Base-by-base conservation (phyloP, 2,888 invertebrate genomes). In the Lutraria lutraria region DNA sequence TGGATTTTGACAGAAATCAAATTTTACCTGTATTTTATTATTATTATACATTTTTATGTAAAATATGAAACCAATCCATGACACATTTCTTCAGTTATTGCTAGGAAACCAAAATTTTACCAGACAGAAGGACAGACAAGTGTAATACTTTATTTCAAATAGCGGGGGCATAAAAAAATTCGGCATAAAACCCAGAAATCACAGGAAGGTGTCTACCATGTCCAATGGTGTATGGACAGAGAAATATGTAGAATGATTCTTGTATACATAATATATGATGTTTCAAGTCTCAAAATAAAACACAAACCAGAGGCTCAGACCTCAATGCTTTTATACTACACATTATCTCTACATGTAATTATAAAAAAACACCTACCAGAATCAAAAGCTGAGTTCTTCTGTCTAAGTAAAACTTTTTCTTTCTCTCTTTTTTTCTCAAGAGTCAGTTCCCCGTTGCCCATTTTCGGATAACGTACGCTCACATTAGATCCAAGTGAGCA, bases 351-450 rank as follows among this genome's bases (percentile, higher is more conserved):
- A 56, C 56, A 56, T 12, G 56, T 56, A 56, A 16, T 3, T 12
- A 56, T 8, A 56, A 56, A 12, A 12, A 56, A 12, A 76, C 72
- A 56, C 56, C 43, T 83, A 90, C 90, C 90, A 88, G 90, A 90
- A 87, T 90, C 90, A 87, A 88, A 90, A 15, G 87, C 88, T 25
- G 88, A 84, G 54, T 88, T 86, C 72, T 90, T 90, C n/a, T 88
- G 86, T 63, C 81, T 68, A n/a, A 88, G 86, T 15, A 88, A 19
- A 21, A 85, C 85, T 85, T 85, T 85, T 63, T 85, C 80, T 60
- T 85, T 85, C 43, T 76, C 85, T 34, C 29, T 31, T 54, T 80
- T 85, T 80, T 79, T 85, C 31, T 85, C 85, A 31, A 85, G 54
- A 80, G 79, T 85, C 60, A 79, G 16, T 13, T 79, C 79, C 12